Evolutionary conservation across 2,797 vertebrate species (phyloP).

Genomic region (Megalops cyprinoides): DNA sequence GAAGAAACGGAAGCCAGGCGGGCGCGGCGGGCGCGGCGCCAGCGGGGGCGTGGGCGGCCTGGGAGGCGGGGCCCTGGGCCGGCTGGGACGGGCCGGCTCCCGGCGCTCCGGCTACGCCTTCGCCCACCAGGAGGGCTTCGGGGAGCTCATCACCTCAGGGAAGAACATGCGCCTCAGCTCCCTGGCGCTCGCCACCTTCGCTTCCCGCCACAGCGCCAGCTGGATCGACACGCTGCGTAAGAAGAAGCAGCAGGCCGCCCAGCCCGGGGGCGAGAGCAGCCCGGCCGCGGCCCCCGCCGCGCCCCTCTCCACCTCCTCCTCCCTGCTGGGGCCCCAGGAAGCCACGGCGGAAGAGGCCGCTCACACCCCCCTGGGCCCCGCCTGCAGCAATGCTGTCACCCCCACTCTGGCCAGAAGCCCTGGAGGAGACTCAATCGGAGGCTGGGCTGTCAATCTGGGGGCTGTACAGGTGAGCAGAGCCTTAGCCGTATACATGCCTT

Average conservation of each 20-base stretch:
- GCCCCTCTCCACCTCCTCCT: slow-evolving; percentile 63
- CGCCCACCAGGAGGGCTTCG: slow-evolving; percentile 93
- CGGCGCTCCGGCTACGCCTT: slow-evolving; percentile 90
- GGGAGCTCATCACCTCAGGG: slow-evolving; percentile 92
- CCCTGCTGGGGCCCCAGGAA: slow-evolving; percentile 58
- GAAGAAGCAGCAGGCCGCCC: slow-evolving; percentile 70
- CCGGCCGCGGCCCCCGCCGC: slow-evolving; percentile 64
- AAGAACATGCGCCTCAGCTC: slow-evolving; percentile 95
- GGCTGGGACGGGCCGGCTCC: slow-evolving; percentile 73
- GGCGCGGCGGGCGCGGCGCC: slow-evolving; percentile 55
- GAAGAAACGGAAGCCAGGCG: slow-evolving; percentile 84
- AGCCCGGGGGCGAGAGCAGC: slow-evolving; percentile 60
- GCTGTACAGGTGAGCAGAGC: slow-evolving; percentile 65
- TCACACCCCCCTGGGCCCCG: slow-evolving; percentile 44
- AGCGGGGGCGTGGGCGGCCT: slow-evolving; percentile 57
- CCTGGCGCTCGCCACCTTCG: slow-evolving; percentile 79
- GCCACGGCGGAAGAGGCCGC: not conserved
- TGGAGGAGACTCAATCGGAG: slow-evolving; percentile 55
- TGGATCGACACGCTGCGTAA: slow-evolving; percentile 91
- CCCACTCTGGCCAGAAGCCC: slow-evolving; percentile 35
- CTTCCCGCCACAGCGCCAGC: slow-evolving; percentile 79
- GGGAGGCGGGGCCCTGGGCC: slow-evolving; percentile 73
- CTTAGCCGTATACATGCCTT: too few relatives aligned
- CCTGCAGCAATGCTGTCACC: slow-evolving; percentile 2
- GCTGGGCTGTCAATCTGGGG: slow-evolving; percentile 60